Conservation (phyloP, 1,140 invertebrate species). For the Orchestia grillus region DNA sequence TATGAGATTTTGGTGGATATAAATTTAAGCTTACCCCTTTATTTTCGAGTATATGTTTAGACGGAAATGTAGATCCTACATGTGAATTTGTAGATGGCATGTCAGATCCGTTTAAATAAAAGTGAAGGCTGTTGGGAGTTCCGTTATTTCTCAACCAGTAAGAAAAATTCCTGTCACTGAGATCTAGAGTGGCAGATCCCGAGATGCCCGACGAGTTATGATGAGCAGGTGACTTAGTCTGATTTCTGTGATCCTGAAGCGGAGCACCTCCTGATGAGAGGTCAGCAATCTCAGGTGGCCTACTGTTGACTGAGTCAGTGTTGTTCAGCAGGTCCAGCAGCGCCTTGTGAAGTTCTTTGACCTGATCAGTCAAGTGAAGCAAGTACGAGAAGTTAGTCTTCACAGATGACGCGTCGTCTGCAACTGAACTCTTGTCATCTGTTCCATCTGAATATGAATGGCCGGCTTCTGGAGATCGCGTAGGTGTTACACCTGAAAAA, state of each 20-base stretch:
- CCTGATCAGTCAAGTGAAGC: constrained; percentile 1
- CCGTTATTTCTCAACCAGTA: not conserved
- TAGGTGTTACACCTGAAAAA: not conserved
- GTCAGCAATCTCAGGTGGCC: not conserved
- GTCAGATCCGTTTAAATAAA: not conserved
- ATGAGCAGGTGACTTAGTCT: not conserved
- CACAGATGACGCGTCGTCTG: not conserved
- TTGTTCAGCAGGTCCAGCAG: not conserved
- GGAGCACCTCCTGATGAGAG: not conserved
- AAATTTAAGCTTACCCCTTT: not conserved
- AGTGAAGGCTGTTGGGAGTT: not conserved
- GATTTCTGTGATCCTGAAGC: not conserved
- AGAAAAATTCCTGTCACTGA: not conserved
- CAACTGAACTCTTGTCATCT: not conserved
- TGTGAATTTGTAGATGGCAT: not conserved
- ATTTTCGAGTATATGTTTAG: not conserved
- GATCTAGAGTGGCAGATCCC: not conserved
- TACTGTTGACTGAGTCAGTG: not conserved
- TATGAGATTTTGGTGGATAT: not conserved
- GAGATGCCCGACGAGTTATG: not conserved
- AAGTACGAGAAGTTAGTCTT: not conserved
- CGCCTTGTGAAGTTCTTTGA: not conserved
- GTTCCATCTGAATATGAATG: not conserved
- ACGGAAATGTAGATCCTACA: not conserved
- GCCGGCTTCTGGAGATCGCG: not conserved